Conservation (phyloP, 2,888 invertebrate species). For the Protodeltote pygarga region DNA sequence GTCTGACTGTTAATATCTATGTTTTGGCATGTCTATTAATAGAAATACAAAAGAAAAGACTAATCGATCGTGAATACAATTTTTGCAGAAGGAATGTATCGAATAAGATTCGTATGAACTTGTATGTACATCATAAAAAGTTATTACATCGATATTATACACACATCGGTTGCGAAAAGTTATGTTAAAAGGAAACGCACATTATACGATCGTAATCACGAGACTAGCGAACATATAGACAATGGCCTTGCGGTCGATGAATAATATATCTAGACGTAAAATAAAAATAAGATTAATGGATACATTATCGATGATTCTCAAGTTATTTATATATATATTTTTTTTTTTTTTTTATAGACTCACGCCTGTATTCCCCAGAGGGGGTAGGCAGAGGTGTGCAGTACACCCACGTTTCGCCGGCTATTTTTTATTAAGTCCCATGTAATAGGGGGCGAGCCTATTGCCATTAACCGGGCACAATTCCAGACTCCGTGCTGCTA, state of each 20-base stretch:
- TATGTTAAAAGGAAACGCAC: conserved; percentile 16
- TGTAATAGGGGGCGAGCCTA: no score
- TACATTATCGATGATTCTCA: no score
- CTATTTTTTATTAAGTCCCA: no score
- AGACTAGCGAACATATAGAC: conserved; percentile 6
- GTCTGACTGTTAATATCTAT: background rate
- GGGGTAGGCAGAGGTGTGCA: no score
- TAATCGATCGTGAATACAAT: background rate
- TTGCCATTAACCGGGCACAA: no score
- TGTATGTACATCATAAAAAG: conserved; percentile 24
- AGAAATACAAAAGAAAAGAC: no score
- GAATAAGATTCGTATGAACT: conserved; percentile 4
- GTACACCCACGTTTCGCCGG: no score
- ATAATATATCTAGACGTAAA: background rate
- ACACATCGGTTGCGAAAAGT: conserved; percentile 13
- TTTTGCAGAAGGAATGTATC: conserved; percentile 3
- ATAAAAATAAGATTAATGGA: conserved; percentile 9
- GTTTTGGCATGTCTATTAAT: no score
- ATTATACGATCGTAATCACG: conserved; percentile 10
- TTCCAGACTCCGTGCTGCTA: no score
- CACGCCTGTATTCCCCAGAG: no score
- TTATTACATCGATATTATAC: conserved; percentile 11
- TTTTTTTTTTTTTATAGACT: no score
- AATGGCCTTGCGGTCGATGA: conserved; percentile 17
- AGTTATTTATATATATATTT: no score